Evolutionary conservation across 2,113 vertebrate species (phyloP).

Genomic region (Phalacrocorax brasilianus): DNA sequence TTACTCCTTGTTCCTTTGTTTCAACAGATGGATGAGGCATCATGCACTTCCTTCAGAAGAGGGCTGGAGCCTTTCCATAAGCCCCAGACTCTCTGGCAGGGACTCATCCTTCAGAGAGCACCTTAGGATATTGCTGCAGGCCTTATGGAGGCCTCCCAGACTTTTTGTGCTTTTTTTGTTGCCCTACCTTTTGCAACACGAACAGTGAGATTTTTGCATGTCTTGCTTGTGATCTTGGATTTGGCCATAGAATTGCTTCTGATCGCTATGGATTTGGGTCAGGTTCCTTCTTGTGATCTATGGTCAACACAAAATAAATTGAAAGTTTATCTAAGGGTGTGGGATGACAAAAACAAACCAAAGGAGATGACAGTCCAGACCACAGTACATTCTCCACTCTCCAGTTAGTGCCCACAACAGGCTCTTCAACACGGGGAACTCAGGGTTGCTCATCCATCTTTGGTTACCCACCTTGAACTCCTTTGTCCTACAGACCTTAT

Average conservation of each 20-base stretch:
- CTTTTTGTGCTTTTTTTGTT: neutral
- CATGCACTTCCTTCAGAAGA: rapidly evolving
- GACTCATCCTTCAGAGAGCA: neutral
- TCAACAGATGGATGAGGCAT: neutral
- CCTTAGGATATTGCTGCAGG: neutral
- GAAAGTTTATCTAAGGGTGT: neutral
- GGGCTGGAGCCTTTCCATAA: neutral
- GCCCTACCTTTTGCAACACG: neutral
- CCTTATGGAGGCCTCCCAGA: neutral
- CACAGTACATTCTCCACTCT: neutral
- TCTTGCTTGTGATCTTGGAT: neutral
- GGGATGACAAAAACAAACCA: neutral
- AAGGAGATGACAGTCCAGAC: neutral
- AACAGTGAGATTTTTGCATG: neutral
- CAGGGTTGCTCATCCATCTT: neutral
- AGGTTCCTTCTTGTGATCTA: neutral
- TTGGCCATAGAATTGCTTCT: neutral
- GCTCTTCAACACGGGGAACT: neutral
- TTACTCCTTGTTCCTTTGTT: neutral
- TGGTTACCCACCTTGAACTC: neutral
- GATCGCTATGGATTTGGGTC: neutral
- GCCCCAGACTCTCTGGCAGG: neutral
- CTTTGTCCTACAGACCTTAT: neutral
- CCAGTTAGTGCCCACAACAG: neutral
- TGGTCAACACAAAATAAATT: neutral